phyloP scores from a whole-genome alignment of 2,888 invertebrate genomes.

The Deroplatys truncata region DNA sequence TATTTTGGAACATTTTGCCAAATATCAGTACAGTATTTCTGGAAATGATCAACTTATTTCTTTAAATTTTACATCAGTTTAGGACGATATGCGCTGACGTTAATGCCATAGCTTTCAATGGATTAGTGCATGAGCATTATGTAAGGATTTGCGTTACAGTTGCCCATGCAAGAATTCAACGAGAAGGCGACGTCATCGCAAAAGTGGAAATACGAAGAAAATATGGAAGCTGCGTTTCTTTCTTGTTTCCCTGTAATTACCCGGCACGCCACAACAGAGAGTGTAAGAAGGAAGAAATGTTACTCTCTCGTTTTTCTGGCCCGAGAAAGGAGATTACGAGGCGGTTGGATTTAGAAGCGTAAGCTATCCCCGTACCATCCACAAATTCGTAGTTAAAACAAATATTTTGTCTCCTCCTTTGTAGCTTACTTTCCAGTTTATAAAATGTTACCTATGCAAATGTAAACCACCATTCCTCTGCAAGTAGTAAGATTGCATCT shows the following conservation, averaged over 20 bases:
- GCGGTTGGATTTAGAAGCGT: background rate
- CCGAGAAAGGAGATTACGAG: background rate
- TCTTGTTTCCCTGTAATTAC: background rate
- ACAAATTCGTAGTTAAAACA: background rate
- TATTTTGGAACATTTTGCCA: no score
- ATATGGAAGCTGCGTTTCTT: background rate
- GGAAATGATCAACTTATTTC: no score
- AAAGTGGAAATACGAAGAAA: background rate
- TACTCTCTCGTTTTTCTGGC: background rate
- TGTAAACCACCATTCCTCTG: background rate
- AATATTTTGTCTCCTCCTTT: background rate
- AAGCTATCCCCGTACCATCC: background rate
- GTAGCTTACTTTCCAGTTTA: background rate
- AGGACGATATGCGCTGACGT: background rate
- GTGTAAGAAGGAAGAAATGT: background rate
- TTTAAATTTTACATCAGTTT: no score
- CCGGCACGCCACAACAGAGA: background rate
- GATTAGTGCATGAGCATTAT: background rate
- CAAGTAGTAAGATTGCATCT: background rate
- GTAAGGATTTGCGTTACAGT: background rate
- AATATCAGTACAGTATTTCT: no score
- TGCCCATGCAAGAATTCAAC: background rate
- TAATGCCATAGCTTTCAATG: background rate
- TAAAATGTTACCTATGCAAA: background rate
- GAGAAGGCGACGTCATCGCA: background rate